A percentile compares a stretch with the other conserved stretches of the same genome.
Conservation (phyloP, 2,113 vertebrate genomes). For the Cephalopholis sonnerati region DNA sequence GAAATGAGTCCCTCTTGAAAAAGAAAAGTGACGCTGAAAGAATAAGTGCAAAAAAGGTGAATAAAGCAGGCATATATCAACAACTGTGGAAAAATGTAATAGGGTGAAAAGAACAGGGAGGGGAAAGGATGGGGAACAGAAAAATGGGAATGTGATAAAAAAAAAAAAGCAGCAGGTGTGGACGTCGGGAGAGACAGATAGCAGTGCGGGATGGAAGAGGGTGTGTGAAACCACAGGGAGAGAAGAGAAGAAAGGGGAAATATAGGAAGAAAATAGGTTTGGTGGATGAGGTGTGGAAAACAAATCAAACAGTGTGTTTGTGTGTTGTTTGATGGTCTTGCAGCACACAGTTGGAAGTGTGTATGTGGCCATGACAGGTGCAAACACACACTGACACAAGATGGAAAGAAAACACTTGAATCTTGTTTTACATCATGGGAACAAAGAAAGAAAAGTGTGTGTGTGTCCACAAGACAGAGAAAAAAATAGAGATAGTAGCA, state of each 20-base stretch:
- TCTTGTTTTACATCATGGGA: conserved; percentile 30
- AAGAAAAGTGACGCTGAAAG: conserved; percentile 26
- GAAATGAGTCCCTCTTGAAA: conserved; percentile 7
- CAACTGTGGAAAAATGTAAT: conserved; percentile 38
- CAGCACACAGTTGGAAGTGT: background rate
- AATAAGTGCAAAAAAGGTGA: conserved; percentile 60
- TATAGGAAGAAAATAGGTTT: background rate
- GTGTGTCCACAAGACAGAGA: conserved; percentile 16
- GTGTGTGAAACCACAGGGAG: background rate
- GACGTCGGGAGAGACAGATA: background rate
- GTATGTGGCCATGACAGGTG: background rate
- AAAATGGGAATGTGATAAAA: conserved; percentile 23
- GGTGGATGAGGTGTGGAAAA: conserved; percentile 26
- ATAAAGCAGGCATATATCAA: conserved; percentile 46
- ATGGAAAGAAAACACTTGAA: conserved; percentile 22
- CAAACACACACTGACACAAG: background rate
- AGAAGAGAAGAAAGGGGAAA: background rate
- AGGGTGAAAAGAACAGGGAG: conserved; percentile 13
- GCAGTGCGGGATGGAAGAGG: conserved; percentile 6
- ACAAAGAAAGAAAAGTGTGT: background rate
- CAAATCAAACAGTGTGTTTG: conserved; percentile 17
- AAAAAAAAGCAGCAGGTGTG: conserved; percentile 31
- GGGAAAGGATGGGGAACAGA: conserved; percentile 26
- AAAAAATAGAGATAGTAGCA: conserved; percentile 13
- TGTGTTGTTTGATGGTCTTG: background rate